Conservation (phyloP, 1,140 invertebrate species). For the Hirudo medicinalis region DNA sequence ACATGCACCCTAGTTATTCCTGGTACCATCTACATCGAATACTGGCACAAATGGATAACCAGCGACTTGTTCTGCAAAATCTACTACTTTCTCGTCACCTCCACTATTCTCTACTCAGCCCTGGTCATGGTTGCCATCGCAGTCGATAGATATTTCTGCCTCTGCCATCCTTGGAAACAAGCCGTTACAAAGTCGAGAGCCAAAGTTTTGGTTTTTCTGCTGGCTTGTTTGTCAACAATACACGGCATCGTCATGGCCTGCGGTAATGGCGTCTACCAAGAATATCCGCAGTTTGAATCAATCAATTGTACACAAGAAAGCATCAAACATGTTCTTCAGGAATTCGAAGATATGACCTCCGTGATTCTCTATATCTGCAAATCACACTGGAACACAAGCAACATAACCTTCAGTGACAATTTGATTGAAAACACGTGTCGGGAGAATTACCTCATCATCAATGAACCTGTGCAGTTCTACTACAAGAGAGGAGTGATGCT, state of each 20-base stretch:
- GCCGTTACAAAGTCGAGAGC: slow-evolving; percentile 33
- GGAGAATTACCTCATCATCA: neutral
- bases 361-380: too few relatives aligned
- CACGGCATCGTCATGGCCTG: slow-evolving; percentile 32
- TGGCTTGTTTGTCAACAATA: slow-evolving; percentile 28
- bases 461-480: slow-evolving; percentile 14
- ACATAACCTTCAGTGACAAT: too few relatives aligned
- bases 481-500: slow-evolving; percentile 24
- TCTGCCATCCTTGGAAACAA: slow-evolving; percentile 36
- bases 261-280: slow-evolving; percentile 30
- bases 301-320: neutral
- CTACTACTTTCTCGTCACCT: slow-evolving; percentile 37
- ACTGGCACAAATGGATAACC: slow-evolving; percentile 23
- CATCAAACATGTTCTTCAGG: neutral
- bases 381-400: too few relatives aligned
- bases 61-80: slow-evolving; percentile 34
- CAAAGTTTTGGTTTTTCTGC: slow-evolving; percentile 29
- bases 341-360: neutral
- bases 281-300: neutral
- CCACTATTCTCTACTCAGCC: slow-evolving; percentile 35
- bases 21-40: slow-evolving; percentile 32
- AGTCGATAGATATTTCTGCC: slow-evolving; percentile 38
- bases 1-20: slow-evolving; percentile 36
- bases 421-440: neutral
- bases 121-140: slow-evolving; percentile 40